Base-by-base conservation (phyloP, 2,888 invertebrate genomes). In the Aphodius sticticus region DNA sequence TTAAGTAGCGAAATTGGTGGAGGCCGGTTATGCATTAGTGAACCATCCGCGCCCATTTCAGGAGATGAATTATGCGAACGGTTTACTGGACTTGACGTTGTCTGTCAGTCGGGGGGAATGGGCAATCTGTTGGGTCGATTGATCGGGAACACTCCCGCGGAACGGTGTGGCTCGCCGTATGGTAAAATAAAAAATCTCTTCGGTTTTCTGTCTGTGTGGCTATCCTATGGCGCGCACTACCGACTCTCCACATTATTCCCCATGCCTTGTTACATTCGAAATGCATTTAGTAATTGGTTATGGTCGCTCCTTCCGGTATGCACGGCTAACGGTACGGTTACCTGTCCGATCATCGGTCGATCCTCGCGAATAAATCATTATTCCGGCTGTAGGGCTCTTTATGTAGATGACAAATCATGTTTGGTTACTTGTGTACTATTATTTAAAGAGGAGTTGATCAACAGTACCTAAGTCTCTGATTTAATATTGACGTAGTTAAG, bases 241-340 rank as follows among this genome's bases (percentile, higher is more conserved):
- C 53, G 53, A 53, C 53, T 53, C 53, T 53, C 53, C 53, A 53
- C 53, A 53, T 53, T 53, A 53, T 53, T 53, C 53, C 53, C 53
- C 12, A 12, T 53, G 53, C 53, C 53, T 53, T 53, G 53, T 53
- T 53, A 53, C 53, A 53, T 53, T 53, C 53, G 53, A 53, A 53
- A 53, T 53, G 53, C 53, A 53, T 74, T 74, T 74, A 35, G 74
- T 74, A 74, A 74, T 74, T 74, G 74, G 74, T 74, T 37, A 37
- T 74, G 74, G 74, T 37, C 74, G 37, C 37, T 36, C 36, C 74
- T 74, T 74, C 74, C 74, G 74, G 74, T 74, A 74, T 74, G 74
- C 74, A 37, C 74, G 74, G 74, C 35, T 74, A 74, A 74, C 74
- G 74, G 74, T 74, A 53, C 53, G 53, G 12, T 53, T 53, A 53